Base-by-base conservation (phyloP, 2,888 invertebrate species). In the Exephanes ischioxanthus region DNA sequence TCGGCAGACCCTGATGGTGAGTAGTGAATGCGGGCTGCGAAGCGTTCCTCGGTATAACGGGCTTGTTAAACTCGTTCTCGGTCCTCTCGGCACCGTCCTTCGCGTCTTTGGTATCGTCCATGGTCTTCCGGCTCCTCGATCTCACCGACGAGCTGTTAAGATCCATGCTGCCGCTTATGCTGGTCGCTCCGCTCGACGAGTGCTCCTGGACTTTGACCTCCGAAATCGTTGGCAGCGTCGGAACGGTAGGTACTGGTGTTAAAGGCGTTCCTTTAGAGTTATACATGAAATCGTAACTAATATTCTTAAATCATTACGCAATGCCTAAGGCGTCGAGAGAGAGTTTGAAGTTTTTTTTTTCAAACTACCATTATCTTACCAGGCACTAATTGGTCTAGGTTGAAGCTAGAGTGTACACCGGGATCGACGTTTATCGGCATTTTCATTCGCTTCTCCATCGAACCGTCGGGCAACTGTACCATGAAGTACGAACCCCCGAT, bases 351-450 rank as follows among this genome's bases (percentile, higher is more conserved):
- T 26, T 53, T 53, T 53, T 53, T 14, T 14, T 53, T 48, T 55
- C 55, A 55, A 77, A 55, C 14, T 41, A 16, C 37, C 5, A 63
- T 51, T 53, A 53, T 48, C 92, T 91, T 92, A 94, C 95, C 96
- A 92, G 94, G 97, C 73, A 96, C 97, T 91, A 97, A 95, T 93
- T 97, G 96, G 94, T 98, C 98, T 92, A 98, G 95, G 94, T 98
- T 97, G 91, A 98, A 96, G 92, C 97, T 98, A 80, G 98, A 98
- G 94, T 98, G 98, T 70, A 98, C 98, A 75, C 98, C 98, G 4
- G 98, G 98, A 95, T 98, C 98, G 87, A 98, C 96, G 94, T 98
- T 98, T 87, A 98, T 95, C 45, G 98, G 98, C 96, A 98, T 97
- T 95, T 98, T 98, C 95, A 97, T 95, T 91, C 98, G 95, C 91